Evolutionary conservation across 1,140 invertebrate genomes (phyloP).

Genomic region (Paramacrobiotus metropolitanus): DNA sequence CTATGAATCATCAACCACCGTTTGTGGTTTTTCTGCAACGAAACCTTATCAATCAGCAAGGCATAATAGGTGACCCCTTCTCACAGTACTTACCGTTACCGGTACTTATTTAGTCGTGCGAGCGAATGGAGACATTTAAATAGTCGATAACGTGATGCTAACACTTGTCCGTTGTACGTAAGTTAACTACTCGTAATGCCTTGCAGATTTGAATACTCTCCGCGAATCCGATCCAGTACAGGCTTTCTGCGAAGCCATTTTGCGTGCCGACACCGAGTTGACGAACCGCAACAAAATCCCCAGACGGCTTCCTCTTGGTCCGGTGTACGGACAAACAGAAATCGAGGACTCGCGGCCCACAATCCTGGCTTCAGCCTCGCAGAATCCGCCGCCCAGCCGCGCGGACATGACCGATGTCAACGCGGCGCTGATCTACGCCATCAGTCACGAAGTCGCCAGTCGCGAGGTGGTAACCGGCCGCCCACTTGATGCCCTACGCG

Average conservation of each 20-base stretch:
- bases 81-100: not conserved
- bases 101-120: not conserved
- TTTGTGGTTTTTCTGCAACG: not conserved
- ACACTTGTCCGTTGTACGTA: too few species aligned
- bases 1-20: not conserved
- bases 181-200: too few species aligned
- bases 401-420: conserved; percentile 66
- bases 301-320: not conserved
- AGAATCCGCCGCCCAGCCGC: conserved; percentile 8
- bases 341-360: conserved; percentile 9
- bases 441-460: conserved; percentile 52
- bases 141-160: too few species aligned
- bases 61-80: not conserved
- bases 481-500: conserved; percentile 39
- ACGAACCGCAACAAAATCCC: not conserved
- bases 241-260: not conserved
- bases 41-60: not conserved
- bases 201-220: too few species aligned
- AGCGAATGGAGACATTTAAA: too few species aligned
- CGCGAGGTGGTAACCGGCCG: conserved; percentile 39
- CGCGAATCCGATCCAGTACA: not conserved
- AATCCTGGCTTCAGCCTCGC: not conserved
- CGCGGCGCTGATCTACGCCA: conserved; percentile 46
- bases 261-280: not conserved
- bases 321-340: not conserved